Evolutionary conservation across 2,797 vertebrate species (phyloP), one percentile per base, ranked within the genome.

Genomic region (Pseudochirops corinnae): DNA sequence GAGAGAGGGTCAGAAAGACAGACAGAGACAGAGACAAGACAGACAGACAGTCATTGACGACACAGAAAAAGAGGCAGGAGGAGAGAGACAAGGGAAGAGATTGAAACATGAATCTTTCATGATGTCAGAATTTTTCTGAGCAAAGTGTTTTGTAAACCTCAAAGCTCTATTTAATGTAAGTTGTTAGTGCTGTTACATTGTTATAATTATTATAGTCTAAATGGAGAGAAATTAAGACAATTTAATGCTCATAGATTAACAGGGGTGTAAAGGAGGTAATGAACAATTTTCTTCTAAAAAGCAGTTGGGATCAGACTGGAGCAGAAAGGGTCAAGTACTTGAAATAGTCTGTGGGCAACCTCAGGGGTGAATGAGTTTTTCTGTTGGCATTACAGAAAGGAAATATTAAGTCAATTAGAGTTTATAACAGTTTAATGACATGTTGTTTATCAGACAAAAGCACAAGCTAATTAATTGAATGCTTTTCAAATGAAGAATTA

Each of bases 401-500:
- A 46, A 82, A 82, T 82, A 82, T 82, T 82, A 82, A 82, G 74
- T 26, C 74, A 82, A 82, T 82, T 82, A 82, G 74, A 82, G 39
- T 82, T 82, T 82, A 82, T 82, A 46, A 82, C 39, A 46, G 21
- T 82, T 82, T 24, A 82, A 82, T 46, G 39, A 82, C n/a, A 74
- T 26, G 74, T 82, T 82, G 21, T 46, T 82, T 82, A 82, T 82
- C 9, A 46, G 39, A 82, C 74, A 82, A 82, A 46, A 82, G 9
- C 74, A 82, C 39, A 82, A 82, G 74, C 39, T 82, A 82, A 82
- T 82, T 82, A 82, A 82, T 82, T 82, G 39, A 55, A 82, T 82
- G 46, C 74, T 82, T 82, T 82, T 82, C 24, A 24, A 82, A 82
- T 82, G 39, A 82, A 82, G 74, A 82, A 82, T 82, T 82, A 82